Conservation (phyloP, 2,113 vertebrate species). For the Gila orcuttii region DNA sequence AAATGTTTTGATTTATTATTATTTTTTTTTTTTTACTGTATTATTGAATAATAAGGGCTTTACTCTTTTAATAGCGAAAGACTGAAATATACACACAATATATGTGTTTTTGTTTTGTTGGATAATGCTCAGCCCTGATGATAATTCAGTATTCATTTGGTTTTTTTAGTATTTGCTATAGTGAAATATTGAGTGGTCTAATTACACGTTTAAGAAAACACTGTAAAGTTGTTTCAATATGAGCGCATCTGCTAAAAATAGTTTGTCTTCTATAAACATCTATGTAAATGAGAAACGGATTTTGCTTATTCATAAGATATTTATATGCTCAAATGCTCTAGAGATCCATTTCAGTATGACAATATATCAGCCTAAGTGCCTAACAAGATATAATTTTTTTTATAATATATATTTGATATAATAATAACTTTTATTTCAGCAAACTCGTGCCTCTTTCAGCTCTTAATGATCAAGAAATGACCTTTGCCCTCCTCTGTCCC, state of each 20-base stretch:
- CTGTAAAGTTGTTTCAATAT: neutral
- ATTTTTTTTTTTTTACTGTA: neutral
- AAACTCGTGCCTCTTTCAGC: neutral
- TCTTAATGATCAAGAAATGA: constrained; percentile 19
- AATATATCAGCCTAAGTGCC: neutral
- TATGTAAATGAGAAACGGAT: neutral
- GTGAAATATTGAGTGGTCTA: neutral
- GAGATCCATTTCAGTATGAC: constrained; percentile 1
- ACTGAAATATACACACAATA: too few species aligned
- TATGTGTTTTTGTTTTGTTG: neutral
- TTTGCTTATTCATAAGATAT: constrained; percentile 14
- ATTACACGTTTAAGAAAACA: neutral
- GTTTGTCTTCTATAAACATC: neutral
- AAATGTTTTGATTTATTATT: too few species aligned
- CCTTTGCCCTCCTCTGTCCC: constrained; percentile 22
- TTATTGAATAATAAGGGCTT: too few species aligned
- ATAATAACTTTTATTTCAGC: neutral
- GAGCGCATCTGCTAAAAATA: neutral
- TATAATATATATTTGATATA: too few species aligned
- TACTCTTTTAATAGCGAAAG: too few species aligned
- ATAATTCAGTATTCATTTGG: neutral
- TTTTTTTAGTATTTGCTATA: neutral
- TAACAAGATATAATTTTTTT: constrained; percentile 4
- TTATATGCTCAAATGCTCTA: constrained; percentile 6
- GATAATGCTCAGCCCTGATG: neutral